phyloP scores from a whole-genome alignment of 2,797 vertebrate genomes.

The Fistularia tabacaria region DNA sequence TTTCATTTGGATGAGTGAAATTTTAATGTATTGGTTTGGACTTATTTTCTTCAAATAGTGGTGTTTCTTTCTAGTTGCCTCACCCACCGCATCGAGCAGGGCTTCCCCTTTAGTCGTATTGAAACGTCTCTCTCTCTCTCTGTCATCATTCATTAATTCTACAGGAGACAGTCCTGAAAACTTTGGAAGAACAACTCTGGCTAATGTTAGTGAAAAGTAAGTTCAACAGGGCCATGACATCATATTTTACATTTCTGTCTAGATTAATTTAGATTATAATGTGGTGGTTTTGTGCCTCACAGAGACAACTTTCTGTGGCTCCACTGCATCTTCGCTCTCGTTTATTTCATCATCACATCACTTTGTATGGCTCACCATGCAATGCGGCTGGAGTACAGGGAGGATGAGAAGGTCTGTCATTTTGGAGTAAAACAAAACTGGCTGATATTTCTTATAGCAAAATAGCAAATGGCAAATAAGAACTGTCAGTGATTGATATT shows the following conservation, averaged over 20 bases:
- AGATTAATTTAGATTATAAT: slow-evolving; percentile 8
- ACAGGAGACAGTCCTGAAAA: slow-evolving; percentile 87
- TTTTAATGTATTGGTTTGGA: slow-evolving; percentile 21
- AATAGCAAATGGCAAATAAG: too few species aligned
- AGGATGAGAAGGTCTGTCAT: slow-evolving; percentile 85
- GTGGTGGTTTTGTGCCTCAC: slow-evolving; percentile 21
- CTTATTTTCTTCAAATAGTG: slow-evolving; percentile 4
- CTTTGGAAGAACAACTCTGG: slow-evolving; percentile 92
- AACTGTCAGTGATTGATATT: too few species aligned
- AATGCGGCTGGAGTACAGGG: slow-evolving; percentile 83
- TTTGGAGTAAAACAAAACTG: too few species aligned
- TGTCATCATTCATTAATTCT: slow-evolving; percentile 60
- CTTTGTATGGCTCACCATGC: slow-evolving; percentile 92
- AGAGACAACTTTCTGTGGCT: slow-evolving; percentile 92
- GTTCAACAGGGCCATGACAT: slow-evolving; percentile 57
- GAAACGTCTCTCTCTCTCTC: slow-evolving; percentile 26
- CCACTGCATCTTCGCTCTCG: slow-evolving; percentile 87
- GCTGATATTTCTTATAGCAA: too few species aligned
- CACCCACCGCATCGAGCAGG: slow-evolving; percentile 32
- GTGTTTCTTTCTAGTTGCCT: slow-evolving; percentile 28
- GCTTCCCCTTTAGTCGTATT: slow-evolving; percentile 31
- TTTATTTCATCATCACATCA: slow-evolving; percentile 89
- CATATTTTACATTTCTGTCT: slow-evolving; percentile 25
- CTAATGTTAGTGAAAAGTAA: slow-evolving; percentile 88
- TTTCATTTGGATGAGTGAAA: slow-evolving; percentile 30